Conservation (phyloP, 2,797 vertebrate species). For the Coracias cyanogaster region DNA sequence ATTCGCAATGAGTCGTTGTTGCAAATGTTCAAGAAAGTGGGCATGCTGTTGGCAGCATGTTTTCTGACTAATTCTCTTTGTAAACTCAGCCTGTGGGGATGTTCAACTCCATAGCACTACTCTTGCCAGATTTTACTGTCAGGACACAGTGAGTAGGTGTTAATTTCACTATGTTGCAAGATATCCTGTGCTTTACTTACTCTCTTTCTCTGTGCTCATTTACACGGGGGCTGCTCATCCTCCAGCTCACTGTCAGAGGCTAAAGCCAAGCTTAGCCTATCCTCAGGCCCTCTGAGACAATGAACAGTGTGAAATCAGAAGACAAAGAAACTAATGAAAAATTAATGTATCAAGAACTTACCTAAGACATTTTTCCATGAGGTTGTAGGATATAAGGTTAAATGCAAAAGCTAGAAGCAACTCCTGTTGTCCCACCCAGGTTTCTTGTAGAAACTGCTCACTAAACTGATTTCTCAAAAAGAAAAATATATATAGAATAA, state of each 20-base stretch:
- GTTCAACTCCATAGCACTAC: neutral
- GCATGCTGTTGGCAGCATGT: neutral
- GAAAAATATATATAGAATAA: slow-evolving; percentile 9
- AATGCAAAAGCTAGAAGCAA: neutral
- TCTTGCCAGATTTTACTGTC: neutral
- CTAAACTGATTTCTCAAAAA: neutral
- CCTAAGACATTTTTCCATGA: neutral
- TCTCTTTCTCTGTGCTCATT: slow-evolving; percentile 17
- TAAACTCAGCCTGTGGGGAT: neutral
- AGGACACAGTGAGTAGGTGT: neutral
- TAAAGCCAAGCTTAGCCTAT: slow-evolving; percentile 12
- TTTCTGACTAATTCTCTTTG: neutral
- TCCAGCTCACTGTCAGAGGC: slow-evolving; percentile 15
- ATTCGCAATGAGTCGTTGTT: neutral
- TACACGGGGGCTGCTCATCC: neutral
- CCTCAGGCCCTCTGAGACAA: neutral
- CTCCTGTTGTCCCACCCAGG: neutral
- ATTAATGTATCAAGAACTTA: neutral
- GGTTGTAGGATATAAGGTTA: neutral
- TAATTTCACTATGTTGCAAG: neutral
- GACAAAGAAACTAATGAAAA: neutral
- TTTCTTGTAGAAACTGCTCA: neutral
- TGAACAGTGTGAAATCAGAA: neutral
- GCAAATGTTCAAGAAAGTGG: neutral
- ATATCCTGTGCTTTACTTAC: neutral